Conservation (phyloP, 2,888 invertebrate genomes). For the Fragum fragum region DNA sequence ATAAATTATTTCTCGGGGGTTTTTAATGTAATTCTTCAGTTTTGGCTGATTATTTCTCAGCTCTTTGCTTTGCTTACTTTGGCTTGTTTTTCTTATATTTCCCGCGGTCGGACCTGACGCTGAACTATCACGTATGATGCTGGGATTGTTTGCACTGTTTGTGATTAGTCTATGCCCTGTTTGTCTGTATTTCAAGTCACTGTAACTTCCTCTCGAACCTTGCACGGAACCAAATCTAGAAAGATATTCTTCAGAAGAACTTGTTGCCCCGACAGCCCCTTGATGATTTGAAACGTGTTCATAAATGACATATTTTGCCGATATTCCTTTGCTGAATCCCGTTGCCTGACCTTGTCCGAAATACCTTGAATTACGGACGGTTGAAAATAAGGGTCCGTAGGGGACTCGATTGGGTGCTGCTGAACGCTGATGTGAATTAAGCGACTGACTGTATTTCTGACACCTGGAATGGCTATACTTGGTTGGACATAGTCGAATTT, state of each 20-base stretch:
- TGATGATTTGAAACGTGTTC: too few species aligned
- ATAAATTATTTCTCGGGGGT: slow-evolving; percentile 35
- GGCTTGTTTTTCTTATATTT: not conserved
- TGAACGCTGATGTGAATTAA: too few species aligned
- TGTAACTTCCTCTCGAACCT: not conserved
- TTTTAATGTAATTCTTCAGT: slow-evolving; percentile 28
- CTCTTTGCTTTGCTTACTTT: not conserved
- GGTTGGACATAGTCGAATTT: not conserved
- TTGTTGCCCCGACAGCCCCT: too few species aligned
- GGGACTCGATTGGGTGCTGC: too few species aligned
- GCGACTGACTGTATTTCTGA: too few species aligned
- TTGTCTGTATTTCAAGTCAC: slow-evolving; percentile 1
- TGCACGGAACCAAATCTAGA: not conserved
- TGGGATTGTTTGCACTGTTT: not conserved
- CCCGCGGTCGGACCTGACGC: not conserved
- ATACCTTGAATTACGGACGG: too few species aligned
- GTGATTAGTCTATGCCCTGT: not conserved
- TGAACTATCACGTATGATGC: not conserved
- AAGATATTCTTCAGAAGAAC: too few species aligned
- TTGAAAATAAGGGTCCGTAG: too few species aligned
- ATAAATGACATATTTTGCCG: too few species aligned
- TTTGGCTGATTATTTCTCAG: not conserved
- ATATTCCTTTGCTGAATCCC: not conserved
- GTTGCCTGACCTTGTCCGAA: not conserved
- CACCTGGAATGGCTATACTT: not conserved